phyloP scores from a whole-genome alignment of 1,140 invertebrate species.

The Aradophagus sp. region DNA sequence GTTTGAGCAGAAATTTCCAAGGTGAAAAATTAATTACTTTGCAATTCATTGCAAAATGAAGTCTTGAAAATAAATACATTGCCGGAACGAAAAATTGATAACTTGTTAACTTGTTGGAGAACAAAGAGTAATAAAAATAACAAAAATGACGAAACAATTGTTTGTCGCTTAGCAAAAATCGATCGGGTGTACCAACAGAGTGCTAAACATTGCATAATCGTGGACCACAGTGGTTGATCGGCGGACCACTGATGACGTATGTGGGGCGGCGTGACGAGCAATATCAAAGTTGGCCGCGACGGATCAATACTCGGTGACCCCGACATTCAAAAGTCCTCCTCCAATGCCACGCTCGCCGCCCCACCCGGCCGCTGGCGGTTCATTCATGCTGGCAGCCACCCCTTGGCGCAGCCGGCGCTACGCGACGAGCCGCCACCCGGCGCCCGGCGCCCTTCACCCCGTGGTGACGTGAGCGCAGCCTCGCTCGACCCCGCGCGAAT shows the following conservation, averaged over 20 bases:
- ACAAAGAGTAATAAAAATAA: no score
- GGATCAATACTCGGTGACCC: conserved; percentile 75
- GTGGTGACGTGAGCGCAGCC: conserved; percentile 52
- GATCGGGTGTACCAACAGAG: no score
- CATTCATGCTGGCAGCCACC: conserved; percentile 69
- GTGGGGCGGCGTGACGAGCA: conserved; percentile 67
- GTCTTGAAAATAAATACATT: no score
- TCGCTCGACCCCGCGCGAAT: no score
- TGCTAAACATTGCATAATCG: no score
- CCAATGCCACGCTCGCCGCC: conserved; percentile 51
- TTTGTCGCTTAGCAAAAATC: no score
- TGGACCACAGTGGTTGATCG: conserved; percentile 3
- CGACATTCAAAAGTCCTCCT: conserved; percentile 73
- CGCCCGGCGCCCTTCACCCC: conserved; percentile 28
- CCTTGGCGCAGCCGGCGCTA: conserved; percentile 33
- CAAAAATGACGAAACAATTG: no score
- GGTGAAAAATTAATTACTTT: no score
- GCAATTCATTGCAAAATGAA: no score
- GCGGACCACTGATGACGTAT: conserved; percentile 61
- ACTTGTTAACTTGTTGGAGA: no score
- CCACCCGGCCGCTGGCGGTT: conserved; percentile 60
- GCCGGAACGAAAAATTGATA: no score
- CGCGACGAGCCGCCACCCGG: conserved; percentile 26
- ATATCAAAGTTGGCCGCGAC: conserved; percentile 68
- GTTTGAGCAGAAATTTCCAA: no score